Conservation (phyloP, 1,140 invertebrate genomes). For the Danaus melanippus region DNA sequence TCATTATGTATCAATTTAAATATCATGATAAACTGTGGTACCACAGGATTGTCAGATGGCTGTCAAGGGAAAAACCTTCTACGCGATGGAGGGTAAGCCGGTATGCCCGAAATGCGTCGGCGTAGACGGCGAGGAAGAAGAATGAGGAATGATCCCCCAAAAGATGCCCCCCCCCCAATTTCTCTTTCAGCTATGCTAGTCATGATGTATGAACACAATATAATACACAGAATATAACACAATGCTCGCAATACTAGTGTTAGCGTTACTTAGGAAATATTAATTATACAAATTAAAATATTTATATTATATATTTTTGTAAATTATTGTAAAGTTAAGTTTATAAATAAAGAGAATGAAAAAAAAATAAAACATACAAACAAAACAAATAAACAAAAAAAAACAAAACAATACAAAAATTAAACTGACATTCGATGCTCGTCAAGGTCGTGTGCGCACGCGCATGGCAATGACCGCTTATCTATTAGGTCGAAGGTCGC, state of each 20-base stretch:
- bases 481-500: conserved; percentile 32
- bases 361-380: conserved; percentile 54
- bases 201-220: conserved; percentile 35
- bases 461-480: conserved; percentile 59
- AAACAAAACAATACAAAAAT: conserved; percentile 41
- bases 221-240: conserved; percentile 44
- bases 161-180: conserved; percentile 38
- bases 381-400: conserved; percentile 27
- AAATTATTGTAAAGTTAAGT: conserved; percentile 66
- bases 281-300: conserved; percentile 16
- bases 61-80: conserved; percentile 95
- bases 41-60: conserved; percentile 92
- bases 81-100: conserved; percentile 93
- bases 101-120: conserved; percentile 92
- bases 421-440: conserved; percentile 17
- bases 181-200: conserved; percentile 68
- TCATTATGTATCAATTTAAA: conserved; percentile 16
- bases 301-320: conserved; percentile 69
- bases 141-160: conserved; percentile 73
- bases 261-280: conserved; percentile 49
- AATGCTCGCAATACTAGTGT: conserved; percentile 37
- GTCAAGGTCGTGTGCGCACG: conserved; percentile 44
- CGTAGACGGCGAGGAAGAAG: conserved; percentile 83
- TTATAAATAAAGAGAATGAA: conserved; percentile 69
- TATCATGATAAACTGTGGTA: conserved; percentile 30